Evolutionary conservation across 2,888 invertebrate species (phyloP), one percentile per base, ranked within the genome.

Genomic region (Conomelus anceps): DNA sequence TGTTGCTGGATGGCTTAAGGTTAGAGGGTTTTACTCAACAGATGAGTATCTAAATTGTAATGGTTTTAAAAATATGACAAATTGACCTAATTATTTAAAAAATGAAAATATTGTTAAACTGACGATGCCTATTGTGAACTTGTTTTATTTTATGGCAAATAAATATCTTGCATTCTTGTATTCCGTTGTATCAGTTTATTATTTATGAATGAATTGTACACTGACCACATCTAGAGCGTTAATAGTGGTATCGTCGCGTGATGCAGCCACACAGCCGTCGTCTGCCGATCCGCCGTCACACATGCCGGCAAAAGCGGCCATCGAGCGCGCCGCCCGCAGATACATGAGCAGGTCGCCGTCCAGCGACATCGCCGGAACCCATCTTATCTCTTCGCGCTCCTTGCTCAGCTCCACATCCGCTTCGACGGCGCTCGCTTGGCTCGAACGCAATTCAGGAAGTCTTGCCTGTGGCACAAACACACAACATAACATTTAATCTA

Each of bases 251-350:
- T 98, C 98, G 94, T 99, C 99, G 93, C 98, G 95, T 92, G 98
- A 98, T 92, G 99, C 99, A 92, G 99, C 98, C 93, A 98, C 96
- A 94, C 98, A 98, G 92, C 99, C 99, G 94, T 99, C 99, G 94
- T 99, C 99, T 89, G 98, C 97, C 91, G 98, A 98, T 90, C 99
- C 99, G 91, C 98, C 98, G 95, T 99, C 98, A 95, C 99, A 99
- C 98, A 99, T 98, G 92, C 99, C 98, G 91, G 99, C 99, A 94
- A 99, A 99, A 90, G 99, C 99, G 93, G 99, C 99, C 97, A 99
- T 98, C 91, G 98, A 98, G 92, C 99, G 96, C 92, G 98, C 99
- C 92, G 99, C 99, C 92, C 99, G 95, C 93, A 99, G 96, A 95
- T 98, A 99, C 98, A 99, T 99, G 93, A 99, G 96, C 93, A 99